Conservation (phyloP, 2,888 invertebrate species). For the Zelleria hepariella region DNA sequence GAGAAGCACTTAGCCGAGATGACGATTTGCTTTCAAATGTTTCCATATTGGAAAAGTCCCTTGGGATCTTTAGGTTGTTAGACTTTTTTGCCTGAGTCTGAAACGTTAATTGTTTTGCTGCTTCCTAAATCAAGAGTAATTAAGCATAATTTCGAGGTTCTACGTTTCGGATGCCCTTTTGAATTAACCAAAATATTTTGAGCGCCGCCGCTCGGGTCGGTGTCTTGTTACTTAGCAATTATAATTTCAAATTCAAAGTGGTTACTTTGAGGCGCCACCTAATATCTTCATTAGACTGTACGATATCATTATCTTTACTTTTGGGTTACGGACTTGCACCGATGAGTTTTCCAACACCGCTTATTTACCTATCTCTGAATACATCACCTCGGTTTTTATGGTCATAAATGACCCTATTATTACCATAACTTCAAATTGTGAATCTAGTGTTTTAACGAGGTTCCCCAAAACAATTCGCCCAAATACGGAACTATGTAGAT, state of each 20-base stretch:
- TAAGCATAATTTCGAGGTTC: not conserved
- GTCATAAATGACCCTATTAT: no score
- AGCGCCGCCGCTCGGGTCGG: not conserved
- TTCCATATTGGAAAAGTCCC: not conserved
- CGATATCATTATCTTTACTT: not conserved
- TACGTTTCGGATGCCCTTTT: not conserved
- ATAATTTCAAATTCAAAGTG: not conserved
- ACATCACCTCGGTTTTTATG: not conserved
- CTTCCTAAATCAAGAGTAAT: not conserved
- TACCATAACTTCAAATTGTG: no score
- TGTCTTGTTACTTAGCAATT: not conserved
- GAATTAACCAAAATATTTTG: not conserved
- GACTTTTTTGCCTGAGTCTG: not conserved
- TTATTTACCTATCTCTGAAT: no score
- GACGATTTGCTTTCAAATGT: not conserved
- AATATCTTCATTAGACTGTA: not conserved
- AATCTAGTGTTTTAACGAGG: no score
- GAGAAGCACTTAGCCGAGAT: not conserved
- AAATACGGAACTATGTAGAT: no score
- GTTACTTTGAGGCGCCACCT: not conserved
- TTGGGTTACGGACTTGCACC: not conserved
- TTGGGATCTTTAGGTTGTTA: not conserved
- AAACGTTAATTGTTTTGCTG: not conserved
- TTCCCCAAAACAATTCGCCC: no score
- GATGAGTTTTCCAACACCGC: not conserved